Conservation (phyloP, 2,888 invertebrate species). For the Hypomecis punctinalis region DNA sequence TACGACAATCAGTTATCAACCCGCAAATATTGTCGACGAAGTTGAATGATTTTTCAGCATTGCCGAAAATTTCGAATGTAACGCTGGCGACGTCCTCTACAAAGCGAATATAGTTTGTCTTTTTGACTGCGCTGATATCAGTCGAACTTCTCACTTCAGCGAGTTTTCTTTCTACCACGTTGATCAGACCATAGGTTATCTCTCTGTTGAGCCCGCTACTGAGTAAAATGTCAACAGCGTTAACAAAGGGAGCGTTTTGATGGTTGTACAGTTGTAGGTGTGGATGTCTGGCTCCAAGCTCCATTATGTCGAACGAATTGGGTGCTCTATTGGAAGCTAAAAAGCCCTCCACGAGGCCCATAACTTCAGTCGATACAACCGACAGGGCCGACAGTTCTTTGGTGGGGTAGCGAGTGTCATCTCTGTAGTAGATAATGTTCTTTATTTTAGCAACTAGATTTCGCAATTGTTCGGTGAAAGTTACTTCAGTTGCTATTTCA, state of each 20-base stretch:
- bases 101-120: constrained; percentile 78
- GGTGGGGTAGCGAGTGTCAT: constrained; percentile 75
- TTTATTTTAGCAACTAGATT: constrained; percentile 80
- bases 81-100: constrained; percentile 81
- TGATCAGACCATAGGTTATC: constrained; percentile 80
- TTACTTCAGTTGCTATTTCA: constrained; percentile 87
- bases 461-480: constrained; percentile 87
- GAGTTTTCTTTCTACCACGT: constrained; percentile 79
- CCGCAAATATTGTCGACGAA: constrained; percentile 77
- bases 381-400: constrained; percentile 84
- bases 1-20: constrained; percentile 74
- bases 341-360: constrained; percentile 86
- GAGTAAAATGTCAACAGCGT: constrained; percentile 77
- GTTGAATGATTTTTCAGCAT: constrained; percentile 75
- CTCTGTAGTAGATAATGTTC: constrained; percentile 77
- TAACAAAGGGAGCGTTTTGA: constrained; percentile 79
- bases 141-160: constrained; percentile 76
- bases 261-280: constrained; percentile 79
- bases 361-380: constrained; percentile 86
- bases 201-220: constrained; percentile 81
- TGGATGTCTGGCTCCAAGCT: constrained; percentile 74
- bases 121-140: constrained; percentile 74
- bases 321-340: constrained; percentile 78
- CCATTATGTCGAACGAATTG: constrained; percentile 79
- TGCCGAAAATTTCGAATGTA: constrained; percentile 79